phyloP scores from a whole-genome alignment of 2,113 vertebrate genomes.

The Cheirogaleus medius region DNA sequence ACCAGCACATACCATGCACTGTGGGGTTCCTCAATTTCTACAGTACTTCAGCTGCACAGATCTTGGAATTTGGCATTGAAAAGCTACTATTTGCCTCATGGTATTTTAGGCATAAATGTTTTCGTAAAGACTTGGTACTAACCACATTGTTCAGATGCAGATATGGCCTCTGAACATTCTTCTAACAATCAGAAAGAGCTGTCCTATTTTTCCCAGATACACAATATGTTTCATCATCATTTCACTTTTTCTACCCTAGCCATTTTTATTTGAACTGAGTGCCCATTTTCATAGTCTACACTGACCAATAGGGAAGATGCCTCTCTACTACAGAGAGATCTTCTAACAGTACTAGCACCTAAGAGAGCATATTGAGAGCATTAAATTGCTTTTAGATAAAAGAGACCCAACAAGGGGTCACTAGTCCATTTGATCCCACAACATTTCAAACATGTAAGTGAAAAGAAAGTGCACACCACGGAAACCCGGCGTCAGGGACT shows the following conservation, averaged over 20 bases:
- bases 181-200: background rate
- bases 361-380: background rate
- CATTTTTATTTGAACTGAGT: background rate
- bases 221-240: background rate
- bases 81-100: background rate
- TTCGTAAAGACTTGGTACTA: background rate
- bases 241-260: background rate
- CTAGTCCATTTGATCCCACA: background rate
- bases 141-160: background rate
- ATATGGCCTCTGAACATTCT: background rate
- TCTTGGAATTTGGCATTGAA: background rate
- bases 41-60: background rate
- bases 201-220: background rate
- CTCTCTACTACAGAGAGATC: background rate
- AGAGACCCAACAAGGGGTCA: background rate
- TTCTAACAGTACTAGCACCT: background rate
- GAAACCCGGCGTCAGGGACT: constrained; percentile 46
- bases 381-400: background rate
- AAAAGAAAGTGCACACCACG: constrained; percentile 56
- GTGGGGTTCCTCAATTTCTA: background rate
- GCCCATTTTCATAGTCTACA: background rate
- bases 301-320: background rate
- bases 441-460: constrained; percentile 45
- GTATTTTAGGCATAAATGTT: background rate
- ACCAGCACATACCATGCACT: background rate